phyloP scores from a whole-genome alignment of 2,113 vertebrate species.

The Dicrurus megarhynchus region DNA sequence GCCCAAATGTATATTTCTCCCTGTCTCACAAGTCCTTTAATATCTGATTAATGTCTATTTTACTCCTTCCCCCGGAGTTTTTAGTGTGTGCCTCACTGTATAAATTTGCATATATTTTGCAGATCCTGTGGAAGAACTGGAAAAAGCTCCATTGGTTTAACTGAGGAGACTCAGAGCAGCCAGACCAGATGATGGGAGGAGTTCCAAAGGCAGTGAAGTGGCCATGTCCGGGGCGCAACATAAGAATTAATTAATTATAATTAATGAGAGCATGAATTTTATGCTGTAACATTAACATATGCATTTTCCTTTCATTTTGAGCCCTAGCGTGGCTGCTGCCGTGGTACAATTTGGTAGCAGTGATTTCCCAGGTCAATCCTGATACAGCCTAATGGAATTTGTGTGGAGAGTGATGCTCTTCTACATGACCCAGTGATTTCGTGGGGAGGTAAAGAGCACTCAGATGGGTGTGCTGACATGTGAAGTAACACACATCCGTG shows the following conservation, averaged over 20 bases:
- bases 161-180: neutral
- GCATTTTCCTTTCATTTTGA: neutral
- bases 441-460: neutral
- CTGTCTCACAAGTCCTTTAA: conserved; percentile 50
- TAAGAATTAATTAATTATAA: neutral
- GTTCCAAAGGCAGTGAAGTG: neutral
- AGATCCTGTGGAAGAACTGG: conserved; percentile 22
- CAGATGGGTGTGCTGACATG: neutral
- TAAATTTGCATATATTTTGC: conserved; percentile 70
- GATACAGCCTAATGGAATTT: neutral
- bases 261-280: neutral
- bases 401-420: neutral
- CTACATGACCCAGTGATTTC: neutral
- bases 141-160: neutral
- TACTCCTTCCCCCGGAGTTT: conserved; percentile 34
- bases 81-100: conserved; percentile 32
- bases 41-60: conserved; percentile 65
- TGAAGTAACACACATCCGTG: neutral
- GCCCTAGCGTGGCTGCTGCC: neutral
- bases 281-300: neutral
- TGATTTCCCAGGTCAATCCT: neutral
- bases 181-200: neutral
- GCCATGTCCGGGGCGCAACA: neutral
- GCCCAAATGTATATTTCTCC: conserved; percentile 13
- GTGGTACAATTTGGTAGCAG: neutral